phyloP scores from a whole-genome alignment of 2,797 vertebrate species.

The Microchirus variegatus region DNA sequence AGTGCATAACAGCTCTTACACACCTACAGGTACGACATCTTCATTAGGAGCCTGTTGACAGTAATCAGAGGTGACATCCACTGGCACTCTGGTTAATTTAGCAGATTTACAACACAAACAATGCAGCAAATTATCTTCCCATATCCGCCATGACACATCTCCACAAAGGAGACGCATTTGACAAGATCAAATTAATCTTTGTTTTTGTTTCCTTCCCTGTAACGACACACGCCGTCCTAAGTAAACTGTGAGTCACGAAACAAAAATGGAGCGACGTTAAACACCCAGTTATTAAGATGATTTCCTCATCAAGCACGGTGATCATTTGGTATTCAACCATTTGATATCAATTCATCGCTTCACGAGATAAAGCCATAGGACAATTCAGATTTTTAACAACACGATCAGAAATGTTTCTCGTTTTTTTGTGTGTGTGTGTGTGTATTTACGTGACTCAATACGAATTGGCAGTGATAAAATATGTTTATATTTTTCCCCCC shows the following conservation, averaged over 20 bases:
- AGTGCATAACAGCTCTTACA: slow-evolving; percentile 24
- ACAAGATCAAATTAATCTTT: slow-evolving; percentile 45
- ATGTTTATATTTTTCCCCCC: too few species aligned
- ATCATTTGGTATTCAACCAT: background rate
- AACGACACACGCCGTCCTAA: slow-evolving; percentile 26
- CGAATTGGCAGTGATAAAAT: background rate
- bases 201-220: slow-evolving; percentile 1
- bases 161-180: slow-evolving; percentile 42
- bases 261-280: slow-evolving; percentile 3
- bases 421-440: too few species aligned
- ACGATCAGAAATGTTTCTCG: too few species aligned
- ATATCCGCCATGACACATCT: slow-evolving; percentile 33
- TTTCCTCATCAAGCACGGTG: background rate
- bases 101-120: slow-evolving; percentile 71
- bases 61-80: slow-evolving; percentile 65
- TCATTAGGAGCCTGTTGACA: slow-evolving; percentile 70
- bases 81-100: slow-evolving; percentile 62
- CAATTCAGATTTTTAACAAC: too few species aligned
- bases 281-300: background rate
- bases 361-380: background rate
- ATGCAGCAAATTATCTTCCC: slow-evolving; percentile 57
- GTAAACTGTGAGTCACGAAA: slow-evolving; percentile 27
- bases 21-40: slow-evolving; percentile 62
- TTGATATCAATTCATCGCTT: background rate
- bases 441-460: too few species aligned